These are phyloP conservation scores for Dioctria rufipes DNA, from an alignment of 2,888 invertebrate species.

Conservation along the genomic window DNA sequence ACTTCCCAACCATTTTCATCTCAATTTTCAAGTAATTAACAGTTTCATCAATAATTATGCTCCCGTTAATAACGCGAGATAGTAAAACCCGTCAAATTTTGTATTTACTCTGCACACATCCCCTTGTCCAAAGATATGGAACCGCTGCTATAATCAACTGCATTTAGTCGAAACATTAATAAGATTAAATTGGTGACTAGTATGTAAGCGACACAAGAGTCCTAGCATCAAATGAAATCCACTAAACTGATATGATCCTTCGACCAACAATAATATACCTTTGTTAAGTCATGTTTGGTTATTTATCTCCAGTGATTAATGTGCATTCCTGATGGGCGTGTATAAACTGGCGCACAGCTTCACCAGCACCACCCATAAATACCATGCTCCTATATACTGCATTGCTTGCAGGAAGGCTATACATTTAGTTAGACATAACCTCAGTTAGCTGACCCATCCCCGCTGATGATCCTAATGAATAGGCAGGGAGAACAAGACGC, in stretches of 20 bases:
- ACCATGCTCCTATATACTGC: no score
- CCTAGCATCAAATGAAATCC: not conserved
- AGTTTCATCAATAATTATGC: no score
- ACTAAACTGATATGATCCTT: conserved; percentile 24
- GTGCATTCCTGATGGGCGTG: not conserved
- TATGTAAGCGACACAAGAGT: conserved; percentile 10
- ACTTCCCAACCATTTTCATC: no score
- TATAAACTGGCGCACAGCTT: not conserved
- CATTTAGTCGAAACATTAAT: conserved; percentile 32
- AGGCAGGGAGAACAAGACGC: not conserved
- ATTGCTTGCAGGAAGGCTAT: no score
- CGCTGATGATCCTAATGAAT: conserved; percentile 15
- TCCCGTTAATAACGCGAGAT: no score
- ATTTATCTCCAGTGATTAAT: conserved; percentile 38
- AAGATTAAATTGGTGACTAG: conserved; percentile 17
- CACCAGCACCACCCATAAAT: not conserved
- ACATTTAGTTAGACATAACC: not conserved
- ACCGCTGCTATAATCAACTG: conserved; percentile 5
- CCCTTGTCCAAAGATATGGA: not conserved
- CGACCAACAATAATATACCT: conserved; percentile 13
- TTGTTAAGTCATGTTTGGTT: conserved; percentile 35
- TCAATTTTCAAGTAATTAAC: no score
- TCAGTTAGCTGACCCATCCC: not conserved
- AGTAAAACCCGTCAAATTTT: no score
- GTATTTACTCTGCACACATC: no score